A percentile compares a stretch with the other conserved stretches of the same genome.
These are phyloP conservation scores for Bhutanitis thaidina DNA, from an alignment of 2,888 invertebrate species.

Conservation along the genomic window DNA sequence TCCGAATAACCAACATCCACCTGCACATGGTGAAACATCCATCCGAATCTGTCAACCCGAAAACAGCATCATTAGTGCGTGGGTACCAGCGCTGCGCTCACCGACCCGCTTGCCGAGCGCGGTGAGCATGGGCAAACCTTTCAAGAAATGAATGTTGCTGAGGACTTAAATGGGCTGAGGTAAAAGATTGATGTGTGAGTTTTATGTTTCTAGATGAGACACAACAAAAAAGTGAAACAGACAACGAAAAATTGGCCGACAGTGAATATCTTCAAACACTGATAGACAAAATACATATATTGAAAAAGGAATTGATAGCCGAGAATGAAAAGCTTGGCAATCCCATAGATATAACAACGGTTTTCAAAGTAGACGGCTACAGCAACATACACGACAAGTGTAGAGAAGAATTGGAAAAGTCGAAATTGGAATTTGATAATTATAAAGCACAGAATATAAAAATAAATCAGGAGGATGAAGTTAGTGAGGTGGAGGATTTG, in stretches of 20 bases:
- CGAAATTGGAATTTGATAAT: conserved; percentile 84
- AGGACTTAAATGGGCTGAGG: too few species aligned
- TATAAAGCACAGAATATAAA: conserved; percentile 73
- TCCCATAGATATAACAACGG: conserved; percentile 80
- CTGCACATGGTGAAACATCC: too few species aligned
- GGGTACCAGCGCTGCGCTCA: too few species aligned
- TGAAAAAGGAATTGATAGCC: conserved; percentile 80
- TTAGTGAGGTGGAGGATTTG: conserved; percentile 64
- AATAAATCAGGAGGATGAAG: conserved; percentile 40
- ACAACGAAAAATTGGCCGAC: conserved; percentile 64
- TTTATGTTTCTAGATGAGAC: too few species aligned
- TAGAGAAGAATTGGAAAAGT: conserved; percentile 81
- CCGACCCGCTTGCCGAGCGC: too few species aligned
- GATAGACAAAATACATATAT: conserved; percentile 82
- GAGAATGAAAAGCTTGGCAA: conserved; percentile 81
- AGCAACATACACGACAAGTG: conserved; percentile 78
- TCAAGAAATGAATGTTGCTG: too few species aligned
- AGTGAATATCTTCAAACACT: conserved; percentile 77
- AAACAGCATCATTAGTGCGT: too few species aligned
- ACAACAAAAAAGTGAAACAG: conserved; percentile 59
- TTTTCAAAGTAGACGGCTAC: conserved; percentile 68
- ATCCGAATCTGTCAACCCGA: too few species aligned
- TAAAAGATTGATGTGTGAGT: too few species aligned
- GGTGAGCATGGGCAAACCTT: too few species aligned
- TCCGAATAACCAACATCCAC: too few species aligned